phyloP scores from a whole-genome alignment of 1,140 invertebrate species.

The Tachypleus tridentatus region DNA sequence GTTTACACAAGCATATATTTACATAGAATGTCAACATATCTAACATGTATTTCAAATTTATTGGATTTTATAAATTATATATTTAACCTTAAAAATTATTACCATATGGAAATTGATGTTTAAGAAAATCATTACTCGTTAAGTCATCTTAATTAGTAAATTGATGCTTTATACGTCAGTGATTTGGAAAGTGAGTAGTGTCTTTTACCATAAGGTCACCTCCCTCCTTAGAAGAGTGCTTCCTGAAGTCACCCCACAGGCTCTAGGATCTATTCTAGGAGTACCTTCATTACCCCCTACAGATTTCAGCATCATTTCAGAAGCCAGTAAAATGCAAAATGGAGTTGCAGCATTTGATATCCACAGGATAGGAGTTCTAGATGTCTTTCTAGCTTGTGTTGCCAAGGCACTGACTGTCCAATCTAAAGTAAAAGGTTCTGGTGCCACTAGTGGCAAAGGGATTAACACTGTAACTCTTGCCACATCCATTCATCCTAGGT shows the following conservation, averaged over 20 bases:
- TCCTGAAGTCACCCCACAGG: constrained; percentile 58
- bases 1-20: too few species aligned
- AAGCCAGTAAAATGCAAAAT: constrained; percentile 8
- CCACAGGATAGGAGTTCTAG: constrained; percentile 51
- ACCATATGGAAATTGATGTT: too few species aligned
- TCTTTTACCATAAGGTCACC: constrained; percentile 44
- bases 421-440: constrained; percentile 60
- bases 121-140: too few species aligned
- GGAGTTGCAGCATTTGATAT: constrained; percentile 39
- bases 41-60: too few species aligned
- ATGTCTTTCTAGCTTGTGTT: constrained; percentile 74
- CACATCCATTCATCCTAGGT: constrained; percentile 27
- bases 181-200: too few species aligned
- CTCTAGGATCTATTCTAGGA: constrained; percentile 44
- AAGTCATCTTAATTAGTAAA: too few species aligned
- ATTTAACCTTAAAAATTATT: too few species aligned
- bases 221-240: constrained; percentile 64
- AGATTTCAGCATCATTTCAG: constrained; percentile 54
- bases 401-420: constrained; percentile 75
- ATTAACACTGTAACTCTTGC: constrained; percentile 36
- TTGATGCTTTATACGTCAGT: too few species aligned
- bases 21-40: too few species aligned
- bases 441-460: constrained; percentile 44
- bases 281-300: constrained; percentile 55
- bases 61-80: too few species aligned